Evolutionary conservation across 30 jellyfish, hydroid and myxozoan genomes (phyloP), one percentile per base, ranked within the genome.

Genomic region (Cassiopea andromeda): DNA sequence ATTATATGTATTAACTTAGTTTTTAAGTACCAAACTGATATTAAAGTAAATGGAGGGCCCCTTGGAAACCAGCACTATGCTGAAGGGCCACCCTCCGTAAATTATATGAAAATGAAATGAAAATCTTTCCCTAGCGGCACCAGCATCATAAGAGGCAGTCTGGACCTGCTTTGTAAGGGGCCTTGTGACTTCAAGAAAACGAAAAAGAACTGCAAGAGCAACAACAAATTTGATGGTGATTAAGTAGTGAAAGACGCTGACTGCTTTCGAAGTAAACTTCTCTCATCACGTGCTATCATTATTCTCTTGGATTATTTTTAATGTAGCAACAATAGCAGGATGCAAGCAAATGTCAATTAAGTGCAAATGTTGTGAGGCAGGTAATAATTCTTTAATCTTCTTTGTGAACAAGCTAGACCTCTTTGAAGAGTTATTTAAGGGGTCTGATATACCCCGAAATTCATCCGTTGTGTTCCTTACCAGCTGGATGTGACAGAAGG

Each of bases 161-260:
- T 78, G 87, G 76, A 78, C 77, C 60, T 78, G 87, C 59, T 78
- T 78, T 38, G 87, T 78, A 5, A 88, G 77, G n/a, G 96, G 87
- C 16, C 91, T 17, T 1, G 96, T 70, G 60, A 70, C 68, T 61
- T 88, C 87, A 47, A 88, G 77, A 43, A 67, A 50, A 57, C 87
- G 92, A 44, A 88, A 78, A 10, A 85, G 80, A 50, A 72, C 54
- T 1, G 60, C 58, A 45, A 87, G 85, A 48, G 75, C 7, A 61
- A 78, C 19, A 1, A 87, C 1, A 61, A 84, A 84, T 64, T 72
- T 44, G 66, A 84, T 44, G 1, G 85, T 61, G 12, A 6, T 16
- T 38, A 58, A 14, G 44, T 44, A 60, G 78, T 60, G 87, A 47
- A 5, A 77, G 1, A 87, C 47, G 15, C 0, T 59, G 48, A n/a